phyloP scores from a whole-genome alignment of 2,888 invertebrate genomes.

The Artemia sp. region DNA sequence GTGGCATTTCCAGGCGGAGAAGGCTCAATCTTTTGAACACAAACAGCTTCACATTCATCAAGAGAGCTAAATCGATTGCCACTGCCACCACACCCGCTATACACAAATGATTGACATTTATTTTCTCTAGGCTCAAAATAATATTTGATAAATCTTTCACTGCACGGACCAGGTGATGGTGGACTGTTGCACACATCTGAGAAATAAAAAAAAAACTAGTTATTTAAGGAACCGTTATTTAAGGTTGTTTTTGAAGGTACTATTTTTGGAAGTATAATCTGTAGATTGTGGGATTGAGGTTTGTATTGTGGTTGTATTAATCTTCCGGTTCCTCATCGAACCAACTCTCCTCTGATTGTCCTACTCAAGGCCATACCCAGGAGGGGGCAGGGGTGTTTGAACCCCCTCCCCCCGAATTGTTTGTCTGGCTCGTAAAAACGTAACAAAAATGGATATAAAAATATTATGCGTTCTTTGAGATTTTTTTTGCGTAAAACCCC shows the following conservation, averaged over 20 bases:
- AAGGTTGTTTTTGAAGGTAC: not conserved
- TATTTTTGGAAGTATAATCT: conserved; percentile 20
- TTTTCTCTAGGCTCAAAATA: conserved; percentile 47
- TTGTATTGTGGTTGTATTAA: too few relatives aligned
- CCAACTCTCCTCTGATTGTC: too few relatives aligned
- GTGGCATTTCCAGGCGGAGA: conserved; percentile 31
- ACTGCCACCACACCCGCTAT: conserved; percentile 68
- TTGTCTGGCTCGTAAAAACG: too few relatives aligned
- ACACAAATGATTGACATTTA: conserved; percentile 50
- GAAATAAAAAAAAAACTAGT: conserved; percentile 24
- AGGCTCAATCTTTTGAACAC: conserved; percentile 44
- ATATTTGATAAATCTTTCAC: conserved; percentile 45
- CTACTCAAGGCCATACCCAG: too few relatives aligned
- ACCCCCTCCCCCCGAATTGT: too few relatives aligned
- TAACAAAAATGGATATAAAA: too few relatives aligned
- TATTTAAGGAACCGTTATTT: not conserved
- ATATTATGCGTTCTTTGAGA: too few relatives aligned
- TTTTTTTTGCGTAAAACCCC: too few relatives aligned
- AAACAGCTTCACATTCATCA: conserved; percentile 56
- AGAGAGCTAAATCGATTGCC: conserved; percentile 59
- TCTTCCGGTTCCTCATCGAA: too few relatives aligned
- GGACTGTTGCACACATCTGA: conserved; percentile 53
- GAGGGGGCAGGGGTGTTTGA: too few relatives aligned
- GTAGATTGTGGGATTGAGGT: not conserved
- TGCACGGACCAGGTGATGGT: conserved; percentile 52